Percentiles rank a stretch among this genome's conserved stretches.
Conservation (phyloP, 2,797 vertebrate species). For the Galagoides demidoff region DNA sequence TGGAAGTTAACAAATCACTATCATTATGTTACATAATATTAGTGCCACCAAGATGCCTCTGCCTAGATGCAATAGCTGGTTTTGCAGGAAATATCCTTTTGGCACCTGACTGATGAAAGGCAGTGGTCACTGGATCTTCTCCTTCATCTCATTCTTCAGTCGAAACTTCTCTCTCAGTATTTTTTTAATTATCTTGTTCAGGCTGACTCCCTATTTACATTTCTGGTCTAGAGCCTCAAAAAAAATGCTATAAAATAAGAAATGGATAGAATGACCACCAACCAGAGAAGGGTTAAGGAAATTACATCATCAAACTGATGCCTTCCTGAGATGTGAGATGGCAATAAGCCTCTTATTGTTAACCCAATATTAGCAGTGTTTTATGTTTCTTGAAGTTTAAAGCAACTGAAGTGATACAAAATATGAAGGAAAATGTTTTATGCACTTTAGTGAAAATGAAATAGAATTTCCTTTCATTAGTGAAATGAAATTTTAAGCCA, state of each 20-base stretch:
- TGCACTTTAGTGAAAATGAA: not conserved
- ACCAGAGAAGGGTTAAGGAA: not conserved
- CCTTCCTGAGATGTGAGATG: not conserved
- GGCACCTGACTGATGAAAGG: not conserved
- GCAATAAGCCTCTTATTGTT: not conserved
- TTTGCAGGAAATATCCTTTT: not conserved
- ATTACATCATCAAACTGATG: not conserved
- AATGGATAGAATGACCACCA: not conserved
- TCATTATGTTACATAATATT: not conserved
- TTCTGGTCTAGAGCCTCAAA: not conserved
- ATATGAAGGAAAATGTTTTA: not conserved
- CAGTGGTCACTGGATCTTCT: not conserved
- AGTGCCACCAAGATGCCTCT: not conserved
- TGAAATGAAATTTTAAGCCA: not conserved
- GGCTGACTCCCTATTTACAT: constrained; percentile 11
- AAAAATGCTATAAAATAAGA: constrained; percentile 36
- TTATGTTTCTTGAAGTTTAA: not conserved
- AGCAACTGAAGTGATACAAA: not conserved
- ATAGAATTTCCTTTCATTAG: not conserved
- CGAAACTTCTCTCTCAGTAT: not conserved
- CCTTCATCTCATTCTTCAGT: not conserved
- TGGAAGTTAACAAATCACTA: not conserved
- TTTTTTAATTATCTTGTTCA: not conserved
- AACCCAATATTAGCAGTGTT: not conserved
- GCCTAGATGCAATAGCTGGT: not conserved